These are phyloP conservation scores for Calyptommatus sinebrachiatus DNA, from an alignment of 2,113 vertebrate species.

Conservation along the genomic window DNA sequence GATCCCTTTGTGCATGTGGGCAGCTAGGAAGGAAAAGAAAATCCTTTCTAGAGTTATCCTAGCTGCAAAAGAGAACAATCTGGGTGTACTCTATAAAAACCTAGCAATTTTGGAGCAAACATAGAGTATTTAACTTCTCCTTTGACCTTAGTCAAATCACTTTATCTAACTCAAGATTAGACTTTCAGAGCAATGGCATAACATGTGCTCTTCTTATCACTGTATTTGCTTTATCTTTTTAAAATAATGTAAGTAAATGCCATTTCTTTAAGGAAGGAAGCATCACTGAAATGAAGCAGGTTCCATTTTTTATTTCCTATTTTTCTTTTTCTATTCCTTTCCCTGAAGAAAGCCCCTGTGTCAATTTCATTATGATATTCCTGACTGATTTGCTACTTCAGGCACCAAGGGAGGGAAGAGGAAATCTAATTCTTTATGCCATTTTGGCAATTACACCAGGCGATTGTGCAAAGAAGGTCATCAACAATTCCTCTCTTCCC, in stretches of 20 bases:
- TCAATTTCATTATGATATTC: conserved; percentile 43
- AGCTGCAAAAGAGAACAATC: no score
- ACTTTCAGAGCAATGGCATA: no score
- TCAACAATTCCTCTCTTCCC: conserved; percentile 34
- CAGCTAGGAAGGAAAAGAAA: no score
- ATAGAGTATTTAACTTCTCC: no score
- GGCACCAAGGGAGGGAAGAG: conserved; percentile 28
- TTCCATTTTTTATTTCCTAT: neutral
- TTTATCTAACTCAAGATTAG: no score
- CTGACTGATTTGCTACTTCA: conserved; percentile 45
- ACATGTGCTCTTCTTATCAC: no score
- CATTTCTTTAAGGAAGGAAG: neutral
- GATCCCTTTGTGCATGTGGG: no score
- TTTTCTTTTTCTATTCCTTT: neutral
- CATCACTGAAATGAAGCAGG: neutral
- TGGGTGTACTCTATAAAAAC: no score
- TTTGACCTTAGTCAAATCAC: no score
- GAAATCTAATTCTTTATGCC: conserved; percentile 33
- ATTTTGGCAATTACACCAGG: conserved; percentile 50
- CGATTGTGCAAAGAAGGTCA: conserved; percentile 37
- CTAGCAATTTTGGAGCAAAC: no score
- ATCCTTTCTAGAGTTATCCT: no score
- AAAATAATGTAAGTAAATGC: neutral
- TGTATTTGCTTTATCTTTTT: conserved; percentile 4
- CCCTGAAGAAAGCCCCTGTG: conserved; percentile 17